Conservation (phyloP, 1,140 invertebrate species). For the Sinonovacula constricta region DNA sequence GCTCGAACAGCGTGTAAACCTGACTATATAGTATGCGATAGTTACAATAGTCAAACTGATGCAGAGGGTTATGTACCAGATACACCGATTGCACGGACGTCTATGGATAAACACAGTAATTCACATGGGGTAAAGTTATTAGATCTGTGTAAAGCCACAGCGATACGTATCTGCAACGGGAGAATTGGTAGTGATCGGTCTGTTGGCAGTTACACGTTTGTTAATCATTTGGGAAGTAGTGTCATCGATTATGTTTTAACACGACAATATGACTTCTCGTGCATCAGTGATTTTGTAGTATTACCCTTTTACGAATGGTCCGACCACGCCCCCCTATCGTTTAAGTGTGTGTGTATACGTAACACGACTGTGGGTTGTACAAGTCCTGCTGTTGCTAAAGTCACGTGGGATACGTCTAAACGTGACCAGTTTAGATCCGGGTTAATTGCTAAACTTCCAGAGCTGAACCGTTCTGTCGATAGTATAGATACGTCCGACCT, state of each 20-base stretch:
- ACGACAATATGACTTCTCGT: too few relatives aligned
- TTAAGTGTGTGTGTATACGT: too few relatives aligned
- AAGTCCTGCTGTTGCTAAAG: too few relatives aligned
- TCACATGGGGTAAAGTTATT: not conserved
- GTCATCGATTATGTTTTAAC: slow-evolving; percentile 2
- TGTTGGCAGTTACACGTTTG: not conserved
- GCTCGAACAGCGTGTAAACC: not conserved
- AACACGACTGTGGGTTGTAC: too few relatives aligned
- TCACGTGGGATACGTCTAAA: too few relatives aligned
- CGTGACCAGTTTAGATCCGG: too few relatives aligned
- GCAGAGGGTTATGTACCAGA: slow-evolving; percentile 1
- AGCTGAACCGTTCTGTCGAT: too few relatives aligned
- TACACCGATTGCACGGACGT: not conserved
- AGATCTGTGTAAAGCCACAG: not conserved
- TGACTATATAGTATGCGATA: slow-evolving; percentile 6
- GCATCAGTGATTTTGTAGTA: too few relatives aligned
- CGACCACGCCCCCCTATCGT: too few relatives aligned
- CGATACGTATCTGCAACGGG: not conserved
- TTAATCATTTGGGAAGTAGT: not conserved
- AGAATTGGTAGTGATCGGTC: not conserved
- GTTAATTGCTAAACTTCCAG: too few relatives aligned
- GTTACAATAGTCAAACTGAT: not conserved
- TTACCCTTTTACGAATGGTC: too few relatives aligned
- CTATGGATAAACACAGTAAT: not conserved
- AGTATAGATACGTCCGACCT: too few relatives aligned